phyloP scores from a whole-genome alignment of 2,113 vertebrate species.

The Lota lota region DNA sequence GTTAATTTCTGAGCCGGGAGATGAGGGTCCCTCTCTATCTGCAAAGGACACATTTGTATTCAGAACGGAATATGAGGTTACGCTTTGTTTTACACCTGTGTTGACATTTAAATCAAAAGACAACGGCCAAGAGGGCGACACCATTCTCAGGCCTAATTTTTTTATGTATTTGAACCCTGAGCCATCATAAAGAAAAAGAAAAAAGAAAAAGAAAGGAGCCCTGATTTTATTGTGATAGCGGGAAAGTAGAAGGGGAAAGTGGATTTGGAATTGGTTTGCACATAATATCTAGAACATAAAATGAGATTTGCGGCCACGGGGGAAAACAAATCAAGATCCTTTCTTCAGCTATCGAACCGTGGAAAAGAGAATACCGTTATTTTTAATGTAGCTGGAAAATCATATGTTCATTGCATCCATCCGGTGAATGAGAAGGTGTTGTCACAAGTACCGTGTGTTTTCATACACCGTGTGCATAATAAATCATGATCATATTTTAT shows the following conservation, averaged over 20 bases:
- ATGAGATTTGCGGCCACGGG: constrained; percentile 67
- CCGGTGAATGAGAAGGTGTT: constrained; percentile 25
- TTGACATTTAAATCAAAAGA: constrained; percentile 74
- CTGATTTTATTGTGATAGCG: constrained; percentile 74
- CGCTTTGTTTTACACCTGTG: constrained; percentile 72
- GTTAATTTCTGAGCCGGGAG: constrained; percentile 68
- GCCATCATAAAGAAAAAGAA: constrained; percentile 46
- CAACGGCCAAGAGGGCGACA: constrained; percentile 65
- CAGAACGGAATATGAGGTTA: constrained; percentile 63
- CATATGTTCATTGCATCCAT: constrained; percentile 42
- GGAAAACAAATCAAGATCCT: constrained; percentile 72
- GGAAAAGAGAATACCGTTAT: constrained; percentile 67
- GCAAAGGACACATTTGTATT: constrained; percentile 75
- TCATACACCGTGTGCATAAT: constrained; percentile 26
- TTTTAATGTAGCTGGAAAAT: constrained; percentile 61
- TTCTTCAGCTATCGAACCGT: constrained; percentile 68
- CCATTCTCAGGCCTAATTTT: constrained; percentile 55
- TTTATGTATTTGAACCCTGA: constrained; percentile 69
- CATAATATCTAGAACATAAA: constrained; percentile 69
- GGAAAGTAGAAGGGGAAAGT: constrained; percentile 70
- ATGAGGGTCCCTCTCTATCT: constrained; percentile 63
- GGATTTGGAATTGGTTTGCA: constrained; percentile 71
- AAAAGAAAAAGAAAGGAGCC: constrained; percentile 32
- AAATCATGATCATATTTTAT: no score
- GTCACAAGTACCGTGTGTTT: constrained; percentile 1